phyloP scores from a whole-genome alignment of 2,797 vertebrate species.

The Muscicapa comitata region DNA sequence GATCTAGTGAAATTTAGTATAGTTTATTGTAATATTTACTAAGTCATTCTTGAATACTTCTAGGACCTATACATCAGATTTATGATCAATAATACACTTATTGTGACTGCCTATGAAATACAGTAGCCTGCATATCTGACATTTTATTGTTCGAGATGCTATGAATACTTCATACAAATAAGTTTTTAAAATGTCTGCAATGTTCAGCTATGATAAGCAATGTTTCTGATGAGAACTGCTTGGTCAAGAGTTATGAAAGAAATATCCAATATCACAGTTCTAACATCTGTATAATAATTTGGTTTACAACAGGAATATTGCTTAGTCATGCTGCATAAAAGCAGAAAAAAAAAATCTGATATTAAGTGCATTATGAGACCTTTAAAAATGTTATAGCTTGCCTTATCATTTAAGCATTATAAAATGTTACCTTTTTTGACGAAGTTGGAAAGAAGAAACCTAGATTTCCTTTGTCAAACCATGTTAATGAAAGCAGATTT shows the following conservation, averaged over 20 bases:
- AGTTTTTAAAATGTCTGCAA: neutral
- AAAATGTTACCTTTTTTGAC: neutral
- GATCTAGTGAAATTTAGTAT: neutral
- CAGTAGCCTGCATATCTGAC: neutral
- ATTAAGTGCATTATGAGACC: neutral
- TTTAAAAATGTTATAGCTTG: neutral
- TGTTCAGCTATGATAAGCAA: neutral
- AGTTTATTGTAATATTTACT: neutral
- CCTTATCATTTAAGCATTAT: neutral
- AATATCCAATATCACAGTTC: neutral
- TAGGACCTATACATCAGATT: neutral
- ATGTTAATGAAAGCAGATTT: neutral
- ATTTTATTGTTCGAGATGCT: neutral
- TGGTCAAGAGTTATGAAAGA: neutral
- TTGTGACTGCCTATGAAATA: neutral
- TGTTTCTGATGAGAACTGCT: neutral
- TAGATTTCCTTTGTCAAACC: neutral
- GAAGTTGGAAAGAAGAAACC: neutral
- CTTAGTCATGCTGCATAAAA: conserved; percentile 1
- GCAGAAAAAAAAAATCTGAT: neutral
- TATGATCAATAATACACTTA: neutral
- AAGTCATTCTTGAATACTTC: conserved; percentile 5
- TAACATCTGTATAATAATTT: neutral
- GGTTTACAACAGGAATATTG: neutral
- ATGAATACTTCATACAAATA: neutral